These are phyloP conservation scores for Leptopilina drosophilae DNA, from an alignment of 2,888 invertebrate species.

Conservation along the genomic window DNA sequence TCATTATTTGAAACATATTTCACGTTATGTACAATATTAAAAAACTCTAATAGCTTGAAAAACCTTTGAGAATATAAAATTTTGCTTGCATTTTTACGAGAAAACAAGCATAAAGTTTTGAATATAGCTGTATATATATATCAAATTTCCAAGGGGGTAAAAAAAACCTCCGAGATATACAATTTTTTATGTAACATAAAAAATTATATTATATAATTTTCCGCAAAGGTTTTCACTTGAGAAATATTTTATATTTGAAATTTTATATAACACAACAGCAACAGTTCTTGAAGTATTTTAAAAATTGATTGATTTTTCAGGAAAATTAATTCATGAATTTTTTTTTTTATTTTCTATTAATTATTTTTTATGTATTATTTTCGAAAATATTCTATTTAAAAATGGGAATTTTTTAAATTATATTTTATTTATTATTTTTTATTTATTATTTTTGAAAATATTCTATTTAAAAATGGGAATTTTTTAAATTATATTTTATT, in stretches of 20 bases:
- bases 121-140: not conserved
- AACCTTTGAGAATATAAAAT: not conserved
- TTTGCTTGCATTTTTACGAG: not conserved
- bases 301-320: not conserved
- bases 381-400: no score
- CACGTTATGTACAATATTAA: not conserved
- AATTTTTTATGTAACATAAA: constrained; percentile 5
- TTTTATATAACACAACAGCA: not conserved
- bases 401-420: no score
- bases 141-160: no score
- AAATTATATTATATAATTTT: not conserved
- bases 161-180: not conserved
- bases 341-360: no score
- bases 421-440: no score
- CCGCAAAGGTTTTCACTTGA: not conserved
- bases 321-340: not conserved
- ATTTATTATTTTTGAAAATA: no score
- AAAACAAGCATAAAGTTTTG: not conserved
- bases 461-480: no score
- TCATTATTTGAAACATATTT: not conserved
- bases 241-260: no score
- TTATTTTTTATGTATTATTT: no score
- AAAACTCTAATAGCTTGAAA: not conserved
- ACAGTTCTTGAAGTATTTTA: no score
- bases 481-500: no score